phyloP scores from a whole-genome alignment of 2,888 invertebrate genomes.

The Dolomedes plantarius region DNA sequence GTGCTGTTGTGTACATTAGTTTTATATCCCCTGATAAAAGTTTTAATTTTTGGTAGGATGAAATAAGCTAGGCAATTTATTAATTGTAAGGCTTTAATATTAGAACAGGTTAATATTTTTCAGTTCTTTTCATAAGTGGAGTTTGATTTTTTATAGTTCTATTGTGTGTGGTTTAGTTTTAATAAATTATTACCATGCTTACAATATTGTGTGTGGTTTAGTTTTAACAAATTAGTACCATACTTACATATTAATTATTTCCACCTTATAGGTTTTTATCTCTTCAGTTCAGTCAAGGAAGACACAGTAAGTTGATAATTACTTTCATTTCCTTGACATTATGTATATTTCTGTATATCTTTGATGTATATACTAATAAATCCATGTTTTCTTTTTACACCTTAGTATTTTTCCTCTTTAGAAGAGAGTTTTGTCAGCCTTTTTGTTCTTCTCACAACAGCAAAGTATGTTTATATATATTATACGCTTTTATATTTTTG shows the following conservation, averaged over 20 bases:
- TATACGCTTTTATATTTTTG: too few relatives aligned
- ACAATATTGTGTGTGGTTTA: not conserved
- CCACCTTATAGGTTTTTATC: slow-evolving; percentile 81
- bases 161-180: not conserved
- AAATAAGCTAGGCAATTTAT: too few relatives aligned
- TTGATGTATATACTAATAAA: too few relatives aligned
- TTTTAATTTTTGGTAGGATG: too few relatives aligned
- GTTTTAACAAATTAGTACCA: not conserved
- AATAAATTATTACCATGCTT: too few relatives aligned
- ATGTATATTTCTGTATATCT: not conserved
- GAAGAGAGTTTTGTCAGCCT: slow-evolving; percentile 90
- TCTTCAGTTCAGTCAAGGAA: slow-evolving; percentile 85
- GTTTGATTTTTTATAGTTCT: too few relatives aligned
- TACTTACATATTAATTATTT: not conserved
- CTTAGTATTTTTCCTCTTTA: slow-evolving; percentile 84
- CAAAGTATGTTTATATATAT: slow-evolving; percentile 94
- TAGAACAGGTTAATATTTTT: too few relatives aligned
- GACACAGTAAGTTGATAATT: slow-evolving; percentile 79
- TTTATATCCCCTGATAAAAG: too few relatives aligned
- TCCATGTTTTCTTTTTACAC: slow-evolving; percentile 6
- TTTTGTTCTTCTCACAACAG: slow-evolving; percentile 92
- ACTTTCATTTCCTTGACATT: not conserved
- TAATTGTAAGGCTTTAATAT: too few relatives aligned
- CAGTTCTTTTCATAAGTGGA: too few relatives aligned
- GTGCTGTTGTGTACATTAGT: too few relatives aligned